These are phyloP conservation scores for Aldrovandia affinis DNA, from an alignment of 2,797 vertebrate species.

Conservation along the genomic window DNA sequence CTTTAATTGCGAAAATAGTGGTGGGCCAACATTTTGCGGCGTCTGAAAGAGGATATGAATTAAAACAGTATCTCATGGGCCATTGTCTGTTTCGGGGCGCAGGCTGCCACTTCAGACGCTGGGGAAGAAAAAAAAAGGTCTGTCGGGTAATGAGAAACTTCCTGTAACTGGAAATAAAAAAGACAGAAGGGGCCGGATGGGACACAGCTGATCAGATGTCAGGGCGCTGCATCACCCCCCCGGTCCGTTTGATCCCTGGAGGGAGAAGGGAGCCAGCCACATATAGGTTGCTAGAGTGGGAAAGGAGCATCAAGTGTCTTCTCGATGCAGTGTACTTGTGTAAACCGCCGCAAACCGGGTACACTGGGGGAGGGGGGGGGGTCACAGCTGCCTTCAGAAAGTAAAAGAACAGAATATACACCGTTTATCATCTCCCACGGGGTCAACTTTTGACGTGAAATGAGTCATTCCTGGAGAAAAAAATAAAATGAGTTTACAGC, in stretches of 20 bases:
- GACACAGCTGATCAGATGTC: constrained; percentile 71
- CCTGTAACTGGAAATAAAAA: constrained; percentile 65
- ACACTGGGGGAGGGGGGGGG: no score
- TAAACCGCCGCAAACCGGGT: background rate
- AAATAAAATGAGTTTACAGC: background rate
- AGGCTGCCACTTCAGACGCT: constrained; percentile 74
- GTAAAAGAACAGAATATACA: no score
- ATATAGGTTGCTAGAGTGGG: background rate
- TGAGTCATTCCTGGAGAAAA: background rate
- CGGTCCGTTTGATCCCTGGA: constrained; percentile 52
- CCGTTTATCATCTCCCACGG: background rate
- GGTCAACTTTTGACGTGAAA: background rate
- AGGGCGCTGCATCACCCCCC: constrained; percentile 61
- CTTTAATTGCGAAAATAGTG: constrained; percentile 80
- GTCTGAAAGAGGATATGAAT: constrained; percentile 81
- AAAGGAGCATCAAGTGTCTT: constrained; percentile 4
- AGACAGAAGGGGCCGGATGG: constrained; percentile 68
- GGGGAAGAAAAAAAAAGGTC: constrained; percentile 54
- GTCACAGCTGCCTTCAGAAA: background rate
- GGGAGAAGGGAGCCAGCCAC: constrained; percentile 65
- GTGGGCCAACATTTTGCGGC: constrained; percentile 79
- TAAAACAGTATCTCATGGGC: constrained; percentile 83
- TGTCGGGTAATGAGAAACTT: constrained; percentile 68
- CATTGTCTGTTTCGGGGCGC: constrained; percentile 76
- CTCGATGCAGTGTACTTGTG: background rate